Base-by-base conservation (phyloP, 2,888 invertebrate species). In the Cotesia congregata region DNA sequence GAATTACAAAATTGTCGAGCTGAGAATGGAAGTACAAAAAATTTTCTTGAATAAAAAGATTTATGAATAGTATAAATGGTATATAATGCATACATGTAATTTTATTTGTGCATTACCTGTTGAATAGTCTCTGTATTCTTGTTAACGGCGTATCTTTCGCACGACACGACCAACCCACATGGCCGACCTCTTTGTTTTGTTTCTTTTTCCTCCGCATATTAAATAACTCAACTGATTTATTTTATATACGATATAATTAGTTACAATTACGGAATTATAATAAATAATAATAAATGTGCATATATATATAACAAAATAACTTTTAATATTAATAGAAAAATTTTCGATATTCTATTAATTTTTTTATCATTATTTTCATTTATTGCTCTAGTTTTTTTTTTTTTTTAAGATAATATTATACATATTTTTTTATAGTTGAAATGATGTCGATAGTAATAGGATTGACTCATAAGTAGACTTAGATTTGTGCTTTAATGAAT, bases 391-490 rank as follows among this genome's bases (percentile, higher is more conserved):
- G 9, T 50, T 50, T 50, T 50, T 50, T 9, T 12, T 50, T 50
- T 50, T 50, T 50, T 50, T 9, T 12, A 6, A 9, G 50, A 50
- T 50, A 9, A 9, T 9, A 9, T 50, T 50, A 3, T 30, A 30
- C 30, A 30, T 30, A 9, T 50, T 50, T 50, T 50, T 50, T 9
- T 50, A 50, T 50, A 50, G 50, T 50, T 9, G 7, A 50, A 50
- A 50, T 12, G 50, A 50, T 50, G 50, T 12, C 7, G 80, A 82
- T 84, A 85, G 86, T 86, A 86, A 86, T 50, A 50, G 50, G 12
- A 50, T 50, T 50, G 50, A 50, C 50, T 50, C 85, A 83, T 84
- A 85, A 86, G 86, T 86, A 85, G 86, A 50, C 50, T 85, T 85
- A 86, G 73, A 20, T 60, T 72, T 74, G 77, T 61, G 60, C 70